Conservation (phyloP, 2,113 vertebrate species). For the Aegithalos caudatus region DNA sequence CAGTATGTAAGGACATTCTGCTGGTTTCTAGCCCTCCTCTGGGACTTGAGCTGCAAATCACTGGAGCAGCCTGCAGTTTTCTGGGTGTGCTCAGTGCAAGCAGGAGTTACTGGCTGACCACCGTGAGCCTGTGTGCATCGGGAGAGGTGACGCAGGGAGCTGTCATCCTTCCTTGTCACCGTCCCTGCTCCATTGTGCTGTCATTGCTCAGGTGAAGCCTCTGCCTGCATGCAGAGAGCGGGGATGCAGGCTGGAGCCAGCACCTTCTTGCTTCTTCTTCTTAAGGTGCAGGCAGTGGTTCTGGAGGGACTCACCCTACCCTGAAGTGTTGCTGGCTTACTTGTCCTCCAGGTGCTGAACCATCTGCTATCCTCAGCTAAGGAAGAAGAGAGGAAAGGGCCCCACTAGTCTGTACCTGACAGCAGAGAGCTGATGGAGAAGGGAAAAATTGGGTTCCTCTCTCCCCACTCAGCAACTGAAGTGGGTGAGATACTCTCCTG, state of each 20-base stretch:
- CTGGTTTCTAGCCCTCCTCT: not conserved
- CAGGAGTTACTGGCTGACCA: not conserved
- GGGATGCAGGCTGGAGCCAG: not conserved
- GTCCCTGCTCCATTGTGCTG: not conserved
- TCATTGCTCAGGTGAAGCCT: rapidly evolving
- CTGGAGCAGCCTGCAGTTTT: not conserved
- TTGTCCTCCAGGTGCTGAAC: not conserved
- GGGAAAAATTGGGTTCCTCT: not conserved
- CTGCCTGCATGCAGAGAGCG: rapidly evolving
- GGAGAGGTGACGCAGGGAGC: not conserved
- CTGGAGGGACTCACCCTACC: not conserved
- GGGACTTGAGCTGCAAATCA: not conserved
- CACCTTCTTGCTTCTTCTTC: not conserved
- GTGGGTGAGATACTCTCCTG: not conserved
- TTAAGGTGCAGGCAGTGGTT: not conserved
- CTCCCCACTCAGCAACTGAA: not conserved
- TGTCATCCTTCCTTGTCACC: not conserved
- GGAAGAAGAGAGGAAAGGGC: not conserved
- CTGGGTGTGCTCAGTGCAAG: not conserved
- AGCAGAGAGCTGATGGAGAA: not conserved
- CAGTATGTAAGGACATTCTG: not conserved
- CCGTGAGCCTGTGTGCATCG: rapidly evolving
- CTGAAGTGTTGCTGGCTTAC: not conserved
- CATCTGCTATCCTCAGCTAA: not conserved
- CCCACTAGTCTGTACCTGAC: not conserved